Evolutionary conservation across 2,888 invertebrate species (phyloP).

Genomic region (Volucella inflata): DNA sequence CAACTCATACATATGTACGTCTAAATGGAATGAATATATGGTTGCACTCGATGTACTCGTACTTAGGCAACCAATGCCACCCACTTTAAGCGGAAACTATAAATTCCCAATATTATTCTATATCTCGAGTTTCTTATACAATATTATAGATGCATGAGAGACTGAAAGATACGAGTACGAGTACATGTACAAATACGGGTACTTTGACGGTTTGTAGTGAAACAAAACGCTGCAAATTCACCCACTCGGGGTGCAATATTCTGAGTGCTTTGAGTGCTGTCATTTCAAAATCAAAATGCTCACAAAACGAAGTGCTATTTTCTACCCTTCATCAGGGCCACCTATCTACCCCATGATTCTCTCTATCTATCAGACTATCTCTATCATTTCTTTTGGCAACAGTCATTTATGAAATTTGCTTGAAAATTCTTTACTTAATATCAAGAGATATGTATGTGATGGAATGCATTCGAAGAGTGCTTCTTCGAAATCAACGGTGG

Average conservation of each 20-base stretch:
- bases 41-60: slow-evolving; percentile 11
- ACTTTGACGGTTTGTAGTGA: not conserved
- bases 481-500: slow-evolving; percentile 4
- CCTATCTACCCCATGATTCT: slow-evolving; percentile 11
- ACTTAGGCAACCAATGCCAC: slow-evolving; percentile 42
- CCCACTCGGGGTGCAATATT: slow-evolving; percentile 20
- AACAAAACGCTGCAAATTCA: slow-evolving; percentile 5
- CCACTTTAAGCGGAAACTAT: slow-evolving; percentile 69
- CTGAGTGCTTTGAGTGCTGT: slow-evolving; percentile 56
- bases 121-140: slow-evolving; percentile 36
- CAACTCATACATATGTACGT: slow-evolving; percentile 22
- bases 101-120: slow-evolving; percentile 57
- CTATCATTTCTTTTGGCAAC: slow-evolving; percentile 5
- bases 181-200: no score
- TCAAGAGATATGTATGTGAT: slow-evolving; percentile 10
- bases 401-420: slow-evolving; percentile 12
- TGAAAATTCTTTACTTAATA: slow-evolving; percentile 21
- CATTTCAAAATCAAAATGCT: slow-evolving; percentile 49
- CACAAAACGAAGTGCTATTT: slow-evolving; percentile 45
- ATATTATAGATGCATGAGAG: slow-evolving; percentile 40
- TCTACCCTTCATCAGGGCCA: not conserved
- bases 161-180: slow-evolving; percentile 8
- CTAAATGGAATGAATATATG: slow-evolving; percentile 30
- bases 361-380: not conserved
- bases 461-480: slow-evolving; percentile 9